Evolutionary conservation across 1,140 invertebrate genomes (phyloP).

Genomic region (Drosophila ambigua): DNA sequence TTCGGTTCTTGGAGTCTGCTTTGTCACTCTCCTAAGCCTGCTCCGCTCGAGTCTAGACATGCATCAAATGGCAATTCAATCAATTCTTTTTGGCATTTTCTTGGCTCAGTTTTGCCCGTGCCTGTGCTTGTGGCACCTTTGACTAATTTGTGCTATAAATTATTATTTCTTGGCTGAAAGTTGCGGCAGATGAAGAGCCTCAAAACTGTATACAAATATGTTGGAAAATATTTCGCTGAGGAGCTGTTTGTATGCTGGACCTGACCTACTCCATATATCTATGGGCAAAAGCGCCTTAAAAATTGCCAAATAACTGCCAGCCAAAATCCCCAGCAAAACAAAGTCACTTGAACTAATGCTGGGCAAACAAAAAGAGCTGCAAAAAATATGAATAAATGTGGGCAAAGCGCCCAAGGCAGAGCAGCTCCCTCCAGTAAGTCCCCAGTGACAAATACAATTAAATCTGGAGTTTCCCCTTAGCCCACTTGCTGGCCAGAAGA

Average conservation of each 20-base stretch:
- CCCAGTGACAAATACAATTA: slow-evolving; percentile 30
- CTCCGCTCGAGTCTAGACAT: slow-evolving; percentile 3
- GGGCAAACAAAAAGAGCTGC: slow-evolving; percentile 5
- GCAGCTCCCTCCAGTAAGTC: slow-evolving; percentile 12
- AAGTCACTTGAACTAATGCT: slow-evolving; percentile 57
- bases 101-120: not conserved
- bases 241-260: not conserved
- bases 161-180: slow-evolving; percentile 5
- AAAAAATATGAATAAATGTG: slow-evolving; percentile 20
- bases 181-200: too few species aligned
- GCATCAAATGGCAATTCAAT: slow-evolving; percentile 48
- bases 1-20: slow-evolving; percentile 9
- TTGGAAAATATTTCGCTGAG: too few species aligned
- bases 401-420: not conserved
- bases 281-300: not conserved
- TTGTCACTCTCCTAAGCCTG: slow-evolving; percentile 30
- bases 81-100: slow-evolving; percentile 39
- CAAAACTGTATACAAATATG: not conserved
- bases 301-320: slow-evolving; percentile 10
- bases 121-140: not conserved
- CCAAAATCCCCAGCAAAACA: slow-evolving; percentile 14
- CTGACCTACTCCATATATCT: slow-evolving; percentile 9
- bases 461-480: slow-evolving; percentile 18
- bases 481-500: slow-evolving; percentile 23
- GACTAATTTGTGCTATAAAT: slow-evolving; percentile 37